Conservation (phyloP, 2,888 invertebrate species). For the Cremastinae sp. region DNA sequence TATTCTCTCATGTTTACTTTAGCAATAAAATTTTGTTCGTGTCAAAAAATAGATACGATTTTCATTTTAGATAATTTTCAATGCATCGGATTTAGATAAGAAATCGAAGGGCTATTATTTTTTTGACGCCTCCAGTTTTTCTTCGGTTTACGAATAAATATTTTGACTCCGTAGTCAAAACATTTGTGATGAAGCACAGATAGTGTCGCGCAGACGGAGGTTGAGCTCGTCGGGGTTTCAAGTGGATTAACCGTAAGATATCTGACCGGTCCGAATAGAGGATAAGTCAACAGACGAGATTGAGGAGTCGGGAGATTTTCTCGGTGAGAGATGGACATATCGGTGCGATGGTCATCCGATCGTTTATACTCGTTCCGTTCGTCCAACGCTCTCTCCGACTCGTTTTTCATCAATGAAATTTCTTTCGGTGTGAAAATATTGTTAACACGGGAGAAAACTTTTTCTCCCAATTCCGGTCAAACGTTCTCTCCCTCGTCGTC, state of each 20-base stretch:
- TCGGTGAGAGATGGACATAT: background rate
- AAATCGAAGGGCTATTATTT: no score
- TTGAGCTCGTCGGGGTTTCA: constrained; percentile 64
- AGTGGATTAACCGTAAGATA: constrained; percentile 73
- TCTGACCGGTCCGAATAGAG: constrained; percentile 68
- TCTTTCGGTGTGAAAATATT: background rate
- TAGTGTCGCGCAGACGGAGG: background rate
- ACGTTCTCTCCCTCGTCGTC: no score
- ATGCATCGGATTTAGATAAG: no score
- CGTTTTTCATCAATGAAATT: constrained; percentile 36
- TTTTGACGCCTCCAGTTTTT: no score
- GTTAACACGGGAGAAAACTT: no score
- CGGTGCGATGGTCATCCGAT: constrained; percentile 32
- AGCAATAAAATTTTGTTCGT: no score
- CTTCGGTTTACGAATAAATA: no score
- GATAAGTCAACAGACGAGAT: constrained; percentile 51
- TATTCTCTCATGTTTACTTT: no score
- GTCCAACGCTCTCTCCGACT: constrained; percentile 34
- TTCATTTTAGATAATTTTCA: no score
- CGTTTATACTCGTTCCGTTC: constrained; percentile 40
- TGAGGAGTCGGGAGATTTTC: background rate
- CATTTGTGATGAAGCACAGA: background rate
- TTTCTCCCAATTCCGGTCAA: background rate
- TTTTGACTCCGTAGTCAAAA: constrained; percentile 3
- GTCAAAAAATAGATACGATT: background rate